Evolutionary conservation across 2,797 vertebrate species (phyloP), one percentile per base, ranked within the genome.

Genomic region (Ctenosaura bakeri): DNA sequence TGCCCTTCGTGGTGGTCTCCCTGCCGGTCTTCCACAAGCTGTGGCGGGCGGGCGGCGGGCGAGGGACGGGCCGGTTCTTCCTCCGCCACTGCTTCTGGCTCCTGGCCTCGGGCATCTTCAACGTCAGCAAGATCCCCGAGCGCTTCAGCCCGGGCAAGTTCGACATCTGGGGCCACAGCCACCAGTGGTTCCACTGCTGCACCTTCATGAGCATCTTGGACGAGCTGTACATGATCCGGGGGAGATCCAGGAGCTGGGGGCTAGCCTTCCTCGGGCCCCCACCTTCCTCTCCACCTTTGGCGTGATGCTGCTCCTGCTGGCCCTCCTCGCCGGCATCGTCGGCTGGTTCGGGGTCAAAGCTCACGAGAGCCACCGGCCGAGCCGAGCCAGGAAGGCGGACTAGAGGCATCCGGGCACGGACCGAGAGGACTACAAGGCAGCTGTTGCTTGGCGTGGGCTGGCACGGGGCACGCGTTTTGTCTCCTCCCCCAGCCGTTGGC

Each of bases 171-270:
- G 97, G 97, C 24, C 97, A 98, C 96, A 98, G 98, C 91, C 97
- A 98, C 95, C 98, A 98, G 91, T 98, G 97, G 97, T 98, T 98
- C 96, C 96, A 97, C 94, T 98, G 98, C 94, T 98, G 97, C 96
- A 98, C 98, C 0, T 98, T 98, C 83, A 79, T 98, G 59, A 98
- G 97, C 87, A 98, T 98, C 95, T 95, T 98, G 1, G 98, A 98
- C 0, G 98, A 98, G 69, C 96, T 98, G 6, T 96, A 97, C 86
- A 98, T 98, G 98, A 98, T 98, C 94, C 97, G 97, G 89, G 96
- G 0, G 97, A 98, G 94, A 94, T 98, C 46, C 96, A 89, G 86
- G 97, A 96, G 35, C 92, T 98, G 89, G 96, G 35, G 89, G 35
- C 6, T 83, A n/a, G 3, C 62, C 88, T 77, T 59, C 22, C 22